Percentiles rank a stretch among this genome's conserved stretches.
Conservation (phyloP, 2,797 vertebrate species). For the Eutrigla gurnardus region DNA sequence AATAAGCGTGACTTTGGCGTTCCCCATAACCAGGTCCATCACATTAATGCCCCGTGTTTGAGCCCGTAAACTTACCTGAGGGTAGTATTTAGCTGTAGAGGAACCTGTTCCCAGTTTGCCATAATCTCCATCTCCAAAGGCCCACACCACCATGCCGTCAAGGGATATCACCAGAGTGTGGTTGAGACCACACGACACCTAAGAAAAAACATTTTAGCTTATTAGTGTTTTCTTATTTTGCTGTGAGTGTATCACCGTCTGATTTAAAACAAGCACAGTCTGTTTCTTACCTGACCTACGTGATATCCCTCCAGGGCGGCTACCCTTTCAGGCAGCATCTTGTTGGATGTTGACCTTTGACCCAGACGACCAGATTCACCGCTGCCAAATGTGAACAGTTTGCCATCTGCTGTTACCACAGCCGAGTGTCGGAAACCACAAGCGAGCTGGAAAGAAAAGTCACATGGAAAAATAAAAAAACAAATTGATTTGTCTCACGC, state of each 20-base stretch:
- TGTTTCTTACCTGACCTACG: constrained; percentile 80
- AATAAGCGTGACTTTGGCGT: neutral
- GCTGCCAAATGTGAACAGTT: constrained; percentile 87
- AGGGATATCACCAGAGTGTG: constrained; percentile 86
- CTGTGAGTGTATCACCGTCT: neutral
- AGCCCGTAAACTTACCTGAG: constrained; percentile 76
- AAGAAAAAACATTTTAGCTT: constrained; percentile 7
- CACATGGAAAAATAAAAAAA: neutral
- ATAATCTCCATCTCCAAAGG: constrained; percentile 88
- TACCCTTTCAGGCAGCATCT: constrained; percentile 87
- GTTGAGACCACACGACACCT: constrained; percentile 88
- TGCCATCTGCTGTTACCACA: constrained; percentile 87
- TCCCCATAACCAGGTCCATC: neutral
- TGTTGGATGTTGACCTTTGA: constrained; percentile 87
- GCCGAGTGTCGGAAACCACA: constrained; percentile 89
- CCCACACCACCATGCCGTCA: constrained; percentile 86
- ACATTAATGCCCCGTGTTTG: neutral
- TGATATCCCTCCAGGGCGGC: constrained; percentile 84
- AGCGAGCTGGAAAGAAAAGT: constrained; percentile 73
- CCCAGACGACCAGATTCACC: constrained; percentile 88
- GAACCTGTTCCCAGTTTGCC: constrained; percentile 87
- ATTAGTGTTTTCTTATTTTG: neutral
- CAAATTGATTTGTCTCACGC: neutral
- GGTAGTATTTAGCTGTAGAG: constrained; percentile 87
- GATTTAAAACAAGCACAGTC: neutral